Evolutionary conservation across 2,797 vertebrate species (phyloP).

Genomic region (Holocentrus rufus): DNA sequence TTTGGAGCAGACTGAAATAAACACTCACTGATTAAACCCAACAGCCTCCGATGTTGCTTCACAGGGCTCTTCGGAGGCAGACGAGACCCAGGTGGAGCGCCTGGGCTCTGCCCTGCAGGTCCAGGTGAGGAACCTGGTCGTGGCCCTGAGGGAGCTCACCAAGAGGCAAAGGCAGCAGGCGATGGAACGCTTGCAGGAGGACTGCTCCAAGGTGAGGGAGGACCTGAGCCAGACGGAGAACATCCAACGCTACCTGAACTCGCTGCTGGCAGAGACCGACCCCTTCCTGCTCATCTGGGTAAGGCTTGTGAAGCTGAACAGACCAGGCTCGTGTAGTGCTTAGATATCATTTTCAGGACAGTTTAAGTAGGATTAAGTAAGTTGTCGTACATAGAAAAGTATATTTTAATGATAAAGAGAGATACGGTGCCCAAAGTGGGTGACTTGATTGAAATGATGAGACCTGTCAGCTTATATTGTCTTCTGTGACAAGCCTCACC

Average conservation of each 20-base stretch:
- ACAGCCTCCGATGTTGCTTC: background rate
- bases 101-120: conserved; percentile 71
- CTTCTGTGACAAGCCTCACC: no score
- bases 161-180: conserved; percentile 73
- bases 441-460: no score
- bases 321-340: background rate
- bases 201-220: conserved; percentile 65
- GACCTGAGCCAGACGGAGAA: conserved; percentile 71
- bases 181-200: conserved; percentile 61
- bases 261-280: conserved; percentile 77
- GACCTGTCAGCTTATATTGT: no score
- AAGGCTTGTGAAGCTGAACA: conserved; percentile 20
- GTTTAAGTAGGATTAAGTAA: no score
- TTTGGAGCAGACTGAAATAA: no score
- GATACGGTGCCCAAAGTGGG: no score
- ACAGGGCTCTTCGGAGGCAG: conserved; percentile 54
- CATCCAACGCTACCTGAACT: conserved; percentile 73
- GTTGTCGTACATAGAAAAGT: no score
- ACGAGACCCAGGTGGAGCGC: conserved; percentile 69
- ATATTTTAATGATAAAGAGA: no score
- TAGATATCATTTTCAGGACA: no score
- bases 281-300: conserved; percentile 84
- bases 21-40: background rate
- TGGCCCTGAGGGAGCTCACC: conserved; percentile 71
- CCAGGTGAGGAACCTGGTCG: conserved; percentile 74